Conservation (phyloP, 2,797 vertebrate species). For the Microctenopoma stevenorrisi region DNA sequence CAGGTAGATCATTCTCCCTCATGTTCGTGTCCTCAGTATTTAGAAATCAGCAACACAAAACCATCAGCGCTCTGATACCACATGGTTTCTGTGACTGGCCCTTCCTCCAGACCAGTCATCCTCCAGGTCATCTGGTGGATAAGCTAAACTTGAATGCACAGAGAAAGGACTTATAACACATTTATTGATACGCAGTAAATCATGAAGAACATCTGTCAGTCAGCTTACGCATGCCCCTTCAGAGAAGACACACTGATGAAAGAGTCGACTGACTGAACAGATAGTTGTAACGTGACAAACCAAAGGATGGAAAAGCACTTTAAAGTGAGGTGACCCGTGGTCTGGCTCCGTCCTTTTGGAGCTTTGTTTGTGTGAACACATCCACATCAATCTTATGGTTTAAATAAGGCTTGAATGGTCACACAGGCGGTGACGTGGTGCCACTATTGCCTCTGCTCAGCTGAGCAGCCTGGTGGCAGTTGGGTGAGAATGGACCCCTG, state of each 20-base stretch:
- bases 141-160: constrained; percentile 22
- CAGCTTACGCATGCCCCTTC: constrained; percentile 15
- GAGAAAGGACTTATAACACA: constrained; percentile 35
- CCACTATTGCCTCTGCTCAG: constrained; percentile 52
- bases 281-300: constrained; percentile 19
- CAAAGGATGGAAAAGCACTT: constrained; percentile 51
- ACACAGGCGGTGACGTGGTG: constrained; percentile 42
- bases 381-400: constrained; percentile 58
- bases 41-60: neutral
- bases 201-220: constrained; percentile 5
- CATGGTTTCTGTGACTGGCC: neutral
- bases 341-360: constrained; percentile 40
- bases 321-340: constrained; percentile 55
- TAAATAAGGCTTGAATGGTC: constrained; percentile 58
- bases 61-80: neutral
- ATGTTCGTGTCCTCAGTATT: neutral
- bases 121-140: constrained; percentile 26
- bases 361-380: constrained; percentile 52
- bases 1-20: neutral
- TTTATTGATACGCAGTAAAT: constrained; percentile 34
- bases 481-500: constrained; percentile 19
- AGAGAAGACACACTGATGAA: constrained; percentile 21
- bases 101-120: constrained; percentile 9
- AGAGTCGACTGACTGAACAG: constrained; percentile 32
- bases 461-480: constrained; percentile 13